These are phyloP conservation scores for Rhea americana DNA, from an alignment of 2,113 vertebrate species.

Conservation along the genomic window DNA sequence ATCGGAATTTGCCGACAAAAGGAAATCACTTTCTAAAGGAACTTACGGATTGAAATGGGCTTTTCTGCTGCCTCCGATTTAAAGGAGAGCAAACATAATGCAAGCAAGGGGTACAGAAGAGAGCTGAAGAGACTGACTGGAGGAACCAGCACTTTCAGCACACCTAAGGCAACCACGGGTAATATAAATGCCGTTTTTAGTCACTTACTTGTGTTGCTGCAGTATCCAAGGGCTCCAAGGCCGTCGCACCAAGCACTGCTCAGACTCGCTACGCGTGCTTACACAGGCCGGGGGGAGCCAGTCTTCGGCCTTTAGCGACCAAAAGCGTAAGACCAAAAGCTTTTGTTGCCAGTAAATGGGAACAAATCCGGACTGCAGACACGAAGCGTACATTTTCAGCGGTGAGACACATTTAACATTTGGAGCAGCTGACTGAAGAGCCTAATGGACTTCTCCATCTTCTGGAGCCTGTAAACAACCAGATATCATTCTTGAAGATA, in stretches of 20 bases:
- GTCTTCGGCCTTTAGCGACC: neutral
- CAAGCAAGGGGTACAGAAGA: neutral
- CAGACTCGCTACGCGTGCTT: neutral
- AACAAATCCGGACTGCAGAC: neutral
- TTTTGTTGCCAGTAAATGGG: neutral
- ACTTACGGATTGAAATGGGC: neutral
- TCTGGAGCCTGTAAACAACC: neutral
- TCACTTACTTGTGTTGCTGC: neutral
- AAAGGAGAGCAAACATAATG: neutral
- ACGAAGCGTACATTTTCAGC: neutral
- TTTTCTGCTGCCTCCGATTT: neutral
- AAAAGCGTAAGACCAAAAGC: neutral
- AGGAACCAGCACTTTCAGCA: neutral
- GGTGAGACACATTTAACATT: neutral
- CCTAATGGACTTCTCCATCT: neutral
- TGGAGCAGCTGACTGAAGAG: neutral
- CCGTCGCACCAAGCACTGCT: neutral
- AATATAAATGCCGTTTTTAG: neutral
- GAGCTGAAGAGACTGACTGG: neutral
- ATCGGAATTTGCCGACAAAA: neutral
- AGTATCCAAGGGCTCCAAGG: neutral
- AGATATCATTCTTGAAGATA: neutral
- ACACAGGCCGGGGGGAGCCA: neutral
- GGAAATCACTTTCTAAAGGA: neutral
- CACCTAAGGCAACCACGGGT: neutral